phyloP scores from a whole-genome alignment of 2,797 vertebrate genomes.

The Phoxinus dragarum region DNA sequence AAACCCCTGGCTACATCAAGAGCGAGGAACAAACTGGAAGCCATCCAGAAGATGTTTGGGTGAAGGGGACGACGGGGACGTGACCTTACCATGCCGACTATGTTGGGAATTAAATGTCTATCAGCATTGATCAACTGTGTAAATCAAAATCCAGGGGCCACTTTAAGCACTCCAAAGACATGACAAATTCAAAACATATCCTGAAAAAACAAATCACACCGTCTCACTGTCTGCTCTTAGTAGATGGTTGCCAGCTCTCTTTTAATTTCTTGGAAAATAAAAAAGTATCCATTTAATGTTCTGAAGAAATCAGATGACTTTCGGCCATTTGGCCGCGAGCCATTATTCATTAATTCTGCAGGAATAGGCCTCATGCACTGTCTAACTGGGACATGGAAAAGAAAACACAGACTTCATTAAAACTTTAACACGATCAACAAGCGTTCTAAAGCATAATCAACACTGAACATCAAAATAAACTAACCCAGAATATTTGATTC shows the following conservation, averaged over 20 bases:
- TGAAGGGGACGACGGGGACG: conserved; percentile 18
- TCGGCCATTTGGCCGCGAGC: conserved; percentile 24
- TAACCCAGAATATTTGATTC: conserved; percentile 17
- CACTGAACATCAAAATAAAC: conserved; percentile 28
- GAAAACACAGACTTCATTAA: conserved; percentile 21
- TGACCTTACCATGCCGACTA: conserved; percentile 1
- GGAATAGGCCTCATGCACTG: conserved; percentile 27
- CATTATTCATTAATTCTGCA: conserved; percentile 46
- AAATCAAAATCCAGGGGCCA: background rate
- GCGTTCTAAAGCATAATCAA: conserved; percentile 20
- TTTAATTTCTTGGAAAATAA: conserved; percentile 2
- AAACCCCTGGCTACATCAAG: conserved; percentile 24
- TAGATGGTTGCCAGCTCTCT: background rate
- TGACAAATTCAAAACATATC: background rate
- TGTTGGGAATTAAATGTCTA: conserved; percentile 22
- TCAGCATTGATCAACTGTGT: conserved; percentile 5
- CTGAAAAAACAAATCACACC: background rate
- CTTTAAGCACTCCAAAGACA: background rate
- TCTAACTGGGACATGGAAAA: conserved; percentile 36
- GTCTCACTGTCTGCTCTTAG: background rate
- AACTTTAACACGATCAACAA: conserved; percentile 26
- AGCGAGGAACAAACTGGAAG: conserved; percentile 42
- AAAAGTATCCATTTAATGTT: background rate
- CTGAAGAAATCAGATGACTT: conserved; percentile 60
- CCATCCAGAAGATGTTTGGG: conserved; percentile 27